phyloP scores from a whole-genome alignment of 1,140 invertebrate genomes.

The Drosophila rufa region DNA sequence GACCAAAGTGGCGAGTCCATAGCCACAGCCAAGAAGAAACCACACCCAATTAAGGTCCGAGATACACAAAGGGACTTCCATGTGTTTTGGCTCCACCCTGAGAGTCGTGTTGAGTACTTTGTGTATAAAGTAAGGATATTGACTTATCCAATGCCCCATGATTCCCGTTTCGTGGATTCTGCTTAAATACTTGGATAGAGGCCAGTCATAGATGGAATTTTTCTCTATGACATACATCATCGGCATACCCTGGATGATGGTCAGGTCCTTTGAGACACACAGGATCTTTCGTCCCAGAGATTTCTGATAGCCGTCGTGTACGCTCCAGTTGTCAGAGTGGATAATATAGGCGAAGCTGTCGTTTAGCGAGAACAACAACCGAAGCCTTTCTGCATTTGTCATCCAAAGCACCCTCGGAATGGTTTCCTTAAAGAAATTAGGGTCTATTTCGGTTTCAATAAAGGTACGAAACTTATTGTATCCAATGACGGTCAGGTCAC shows the following conservation, averaged over 20 bases:
- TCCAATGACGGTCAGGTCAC: conserved; percentile 14
- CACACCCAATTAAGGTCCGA: conserved; percentile 19
- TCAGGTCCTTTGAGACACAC: conserved; percentile 2
- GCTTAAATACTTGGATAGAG: not conserved
- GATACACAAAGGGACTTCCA: not conserved
- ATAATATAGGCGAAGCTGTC: not conserved
- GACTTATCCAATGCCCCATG: not conserved
- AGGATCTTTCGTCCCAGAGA: not conserved
- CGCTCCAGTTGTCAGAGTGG: not conserved
- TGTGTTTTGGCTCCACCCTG: no score
- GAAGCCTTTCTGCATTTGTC: rapidly evolving
- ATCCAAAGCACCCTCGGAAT: not conserved
- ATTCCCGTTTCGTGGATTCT: conserved; percentile 5
- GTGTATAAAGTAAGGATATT: not conserved
- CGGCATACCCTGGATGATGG: not conserved
- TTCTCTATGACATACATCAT: not conserved
- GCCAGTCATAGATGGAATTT: conserved; percentile 17
- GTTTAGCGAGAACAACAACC: conserved; percentile 3
- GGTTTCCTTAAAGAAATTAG: not conserved
- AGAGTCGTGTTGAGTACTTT: not conserved
- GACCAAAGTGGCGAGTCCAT: conserved; percentile 9
- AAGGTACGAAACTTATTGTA: no score
- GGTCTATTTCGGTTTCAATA: not conserved
- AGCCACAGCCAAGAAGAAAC: conserved; percentile 21
- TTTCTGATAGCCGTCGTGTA: not conserved